phyloP scores from a whole-genome alignment of 2,888 invertebrate genomes.

The Notodonta dromedarius region DNA sequence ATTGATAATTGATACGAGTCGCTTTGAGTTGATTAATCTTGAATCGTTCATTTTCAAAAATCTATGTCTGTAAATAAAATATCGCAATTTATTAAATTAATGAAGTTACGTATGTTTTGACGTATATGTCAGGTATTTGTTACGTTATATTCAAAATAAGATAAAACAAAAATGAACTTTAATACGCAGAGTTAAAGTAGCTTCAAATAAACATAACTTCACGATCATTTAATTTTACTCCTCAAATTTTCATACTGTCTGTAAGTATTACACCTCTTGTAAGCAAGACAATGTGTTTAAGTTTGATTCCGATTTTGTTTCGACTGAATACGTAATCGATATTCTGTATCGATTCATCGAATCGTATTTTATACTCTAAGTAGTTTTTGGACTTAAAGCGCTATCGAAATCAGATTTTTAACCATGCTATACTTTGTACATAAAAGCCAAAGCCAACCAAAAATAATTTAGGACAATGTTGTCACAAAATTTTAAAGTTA shows the following conservation, averaged over 20 bases:
- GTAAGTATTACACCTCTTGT: slow-evolving; percentile 35
- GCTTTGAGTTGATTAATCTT: no score
- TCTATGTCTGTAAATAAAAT: no score
- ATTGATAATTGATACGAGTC: no score
- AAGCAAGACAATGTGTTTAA: slow-evolving; percentile 46
- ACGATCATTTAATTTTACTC: no score
- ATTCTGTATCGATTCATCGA: background rate
- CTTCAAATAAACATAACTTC: background rate
- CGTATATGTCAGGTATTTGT: no score
- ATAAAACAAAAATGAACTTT: no score
- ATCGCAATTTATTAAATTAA: no score
- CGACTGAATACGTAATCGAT: background rate
- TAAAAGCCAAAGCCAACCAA: slow-evolving; percentile 1
- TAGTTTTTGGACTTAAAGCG: background rate
- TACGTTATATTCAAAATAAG: no score
- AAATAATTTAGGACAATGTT: background rate
- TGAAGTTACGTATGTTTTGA: no score
- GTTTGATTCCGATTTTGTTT: slow-evolving; percentile 27
- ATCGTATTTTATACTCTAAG: background rate
- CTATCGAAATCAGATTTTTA: no score
- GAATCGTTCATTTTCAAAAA: no score
- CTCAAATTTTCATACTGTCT: slow-evolving; percentile 50
- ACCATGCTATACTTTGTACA: no score
- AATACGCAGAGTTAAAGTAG: background rate
- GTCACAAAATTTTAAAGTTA: background rate